A percentile compares a stretch with the other conserved stretches of the same genome.
Evolutionary conservation across 2,888 invertebrate species (phyloP).

Genomic region (Hylaea fasciaria): DNA sequence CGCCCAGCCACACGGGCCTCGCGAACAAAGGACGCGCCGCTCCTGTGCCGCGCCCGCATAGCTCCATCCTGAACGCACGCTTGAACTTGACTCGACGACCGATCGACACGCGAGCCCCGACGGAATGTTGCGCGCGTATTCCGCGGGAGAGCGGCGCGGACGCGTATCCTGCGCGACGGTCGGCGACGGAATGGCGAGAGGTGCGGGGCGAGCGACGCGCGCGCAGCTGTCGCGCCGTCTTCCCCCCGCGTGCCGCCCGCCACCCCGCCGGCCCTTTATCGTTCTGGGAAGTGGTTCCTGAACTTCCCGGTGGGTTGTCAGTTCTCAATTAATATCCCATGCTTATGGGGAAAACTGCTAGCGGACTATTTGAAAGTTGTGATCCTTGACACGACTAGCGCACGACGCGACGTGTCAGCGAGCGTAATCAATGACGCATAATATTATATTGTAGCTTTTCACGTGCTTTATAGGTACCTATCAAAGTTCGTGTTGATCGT

Average conservation of each 20-base stretch:
- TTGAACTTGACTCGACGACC: slow-evolving; percentile 48
- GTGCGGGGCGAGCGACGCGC: slow-evolving; percentile 74
- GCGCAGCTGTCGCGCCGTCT: slow-evolving; percentile 79
- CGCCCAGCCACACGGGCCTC: slow-evolving; percentile 82
- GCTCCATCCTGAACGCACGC: slow-evolving; percentile 44
- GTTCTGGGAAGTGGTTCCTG: slow-evolving; percentile 85
- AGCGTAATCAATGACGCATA: slow-evolving; percentile 59
- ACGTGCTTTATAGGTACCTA: slow-evolving; percentile 51
- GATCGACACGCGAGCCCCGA: slow-evolving; percentile 60
- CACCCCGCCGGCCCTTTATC: slow-evolving; percentile 76
- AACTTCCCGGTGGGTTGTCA: slow-evolving; percentile 80
- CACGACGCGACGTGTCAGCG: slow-evolving; percentile 55
- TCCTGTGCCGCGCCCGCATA: slow-evolving; percentile 65
- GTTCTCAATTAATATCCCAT: slow-evolving; percentile 56
- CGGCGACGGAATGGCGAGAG: slow-evolving; percentile 68
- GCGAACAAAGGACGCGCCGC: slow-evolving; percentile 74
- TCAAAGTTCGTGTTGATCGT: slow-evolving; percentile 21
- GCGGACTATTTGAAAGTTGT: slow-evolving; percentile 66
- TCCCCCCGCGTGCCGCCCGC: slow-evolving; percentile 54
- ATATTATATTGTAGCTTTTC: slow-evolving; percentile 56
- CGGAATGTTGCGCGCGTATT: slow-evolving; percentile 70
- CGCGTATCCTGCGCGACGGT: slow-evolving; percentile 57
- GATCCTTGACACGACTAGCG: slow-evolving; percentile 71
- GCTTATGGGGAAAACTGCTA: slow-evolving; percentile 52
- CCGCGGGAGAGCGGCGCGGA: slow-evolving; percentile 44